A percentile compares a stretch with the other conserved stretches of the same genome.
phyloP scores from a whole-genome alignment of 2,797 vertebrate genomes.

The Smutsia temminckii region DNA sequence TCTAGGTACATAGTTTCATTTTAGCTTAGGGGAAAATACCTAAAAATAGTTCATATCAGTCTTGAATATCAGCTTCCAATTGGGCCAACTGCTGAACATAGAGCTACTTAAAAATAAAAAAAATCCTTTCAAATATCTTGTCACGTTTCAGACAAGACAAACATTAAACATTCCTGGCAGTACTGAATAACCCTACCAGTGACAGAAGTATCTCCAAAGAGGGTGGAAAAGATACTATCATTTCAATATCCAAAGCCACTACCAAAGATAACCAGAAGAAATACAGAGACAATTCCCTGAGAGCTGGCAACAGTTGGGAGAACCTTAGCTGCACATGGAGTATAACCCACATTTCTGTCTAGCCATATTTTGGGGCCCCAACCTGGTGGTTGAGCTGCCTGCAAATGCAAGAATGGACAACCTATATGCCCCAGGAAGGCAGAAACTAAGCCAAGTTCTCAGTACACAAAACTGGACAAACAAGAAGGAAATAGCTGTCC shows the following conservation, averaged over 20 bases:
- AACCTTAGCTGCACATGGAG: not conserved
- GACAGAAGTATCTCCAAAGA: not conserved
- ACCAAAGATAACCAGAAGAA: not conserved
- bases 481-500: not conserved
- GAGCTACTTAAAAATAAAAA: not conserved
- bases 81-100: not conserved
- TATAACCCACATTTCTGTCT: not conserved
- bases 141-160: not conserved
- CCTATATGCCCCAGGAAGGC: not conserved
- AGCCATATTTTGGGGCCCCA: not conserved
- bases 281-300: not conserved
- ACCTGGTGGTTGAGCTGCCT: not conserved
- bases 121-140: not conserved
- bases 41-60: not conserved
- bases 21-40: not conserved
- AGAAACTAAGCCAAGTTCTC: not conserved
- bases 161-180: not conserved
- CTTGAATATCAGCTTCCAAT: not conserved
- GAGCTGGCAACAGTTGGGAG: not conserved
- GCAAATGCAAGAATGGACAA: not conserved
- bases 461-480: not conserved
- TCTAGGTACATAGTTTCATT: not conserved
- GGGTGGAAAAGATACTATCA: not conserved
- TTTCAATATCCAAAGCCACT: not conserved
- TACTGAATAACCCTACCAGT: not conserved